Evolutionary conservation across 2,113 vertebrate genomes (phyloP).

Genomic region (Chloropsis hardwickii): DNA sequence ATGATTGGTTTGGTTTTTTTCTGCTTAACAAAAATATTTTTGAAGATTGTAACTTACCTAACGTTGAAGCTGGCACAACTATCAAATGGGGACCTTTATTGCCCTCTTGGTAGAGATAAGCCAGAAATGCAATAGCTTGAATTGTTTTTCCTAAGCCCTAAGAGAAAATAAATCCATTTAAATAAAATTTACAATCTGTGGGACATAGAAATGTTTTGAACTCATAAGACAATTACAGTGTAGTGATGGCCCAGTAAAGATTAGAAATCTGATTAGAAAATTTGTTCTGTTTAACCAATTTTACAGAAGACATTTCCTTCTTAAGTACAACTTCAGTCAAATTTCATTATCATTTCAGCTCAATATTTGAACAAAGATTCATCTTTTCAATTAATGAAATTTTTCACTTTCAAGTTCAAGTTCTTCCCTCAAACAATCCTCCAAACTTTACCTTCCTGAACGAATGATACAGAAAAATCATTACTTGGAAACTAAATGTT

Average conservation of each 20-base stretch:
- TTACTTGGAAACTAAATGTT: not conserved
- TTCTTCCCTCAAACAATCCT: not conserved
- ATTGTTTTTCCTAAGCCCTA: slow-evolving; percentile 98
- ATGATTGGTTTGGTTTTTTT: not conserved
- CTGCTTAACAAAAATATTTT: not conserved
- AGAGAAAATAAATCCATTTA: slow-evolving; percentile 29
- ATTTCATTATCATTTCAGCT: not conserved
- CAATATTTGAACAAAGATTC: not conserved
- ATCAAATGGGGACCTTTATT: slow-evolving; percentile 90
- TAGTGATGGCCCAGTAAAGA: not conserved
- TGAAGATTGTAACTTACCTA: slow-evolving; percentile 78
- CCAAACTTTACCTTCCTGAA: not conserved
- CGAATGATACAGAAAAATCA: not conserved
- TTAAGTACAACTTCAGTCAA: not conserved
- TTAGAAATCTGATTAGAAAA: not conserved
- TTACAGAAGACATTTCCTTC: not conserved
- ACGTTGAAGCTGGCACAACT: slow-evolving; percentile 90
- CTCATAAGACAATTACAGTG: not conserved
- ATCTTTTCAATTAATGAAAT: not conserved
- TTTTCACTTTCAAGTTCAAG: not conserved
- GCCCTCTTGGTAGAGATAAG: slow-evolving; percentile 85
- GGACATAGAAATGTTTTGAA: not conserved
- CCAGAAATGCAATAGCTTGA: slow-evolving; percentile 94
- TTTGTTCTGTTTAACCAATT: not conserved
- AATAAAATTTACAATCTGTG: not conserved